Evolutionary conservation across 2,797 vertebrate genomes (phyloP).

Genomic region (Onychomys torridus): DNA sequence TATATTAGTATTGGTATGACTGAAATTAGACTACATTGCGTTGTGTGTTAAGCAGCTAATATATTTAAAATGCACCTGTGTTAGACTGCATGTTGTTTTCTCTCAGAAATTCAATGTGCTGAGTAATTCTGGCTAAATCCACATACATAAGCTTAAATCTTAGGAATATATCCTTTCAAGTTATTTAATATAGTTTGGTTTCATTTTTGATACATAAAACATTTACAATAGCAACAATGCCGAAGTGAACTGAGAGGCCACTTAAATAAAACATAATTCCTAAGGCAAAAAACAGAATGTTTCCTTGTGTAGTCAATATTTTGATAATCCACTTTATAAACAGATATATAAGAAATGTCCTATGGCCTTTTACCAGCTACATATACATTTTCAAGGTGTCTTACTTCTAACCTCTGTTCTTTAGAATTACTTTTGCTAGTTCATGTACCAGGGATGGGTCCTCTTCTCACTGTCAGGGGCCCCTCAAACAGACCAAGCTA

Average conservation of each 20-base stretch:
- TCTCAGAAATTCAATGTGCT: neutral
- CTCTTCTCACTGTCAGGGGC: too few species aligned
- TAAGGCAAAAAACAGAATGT: neutral
- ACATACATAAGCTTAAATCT: neutral
- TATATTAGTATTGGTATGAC: neutral
- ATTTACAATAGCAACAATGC: slow-evolving; percentile 47
- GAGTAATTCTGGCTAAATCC: neutral
- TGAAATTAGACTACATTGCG: neutral
- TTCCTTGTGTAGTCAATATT: slow-evolving; percentile 6
- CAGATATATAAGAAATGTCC: neutral
- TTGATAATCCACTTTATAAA: slow-evolving; percentile 58
- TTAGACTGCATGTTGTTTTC: neutral
- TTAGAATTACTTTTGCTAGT: slow-evolving; percentile 51
- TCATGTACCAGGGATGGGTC: too few species aligned
- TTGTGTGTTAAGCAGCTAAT: neutral
- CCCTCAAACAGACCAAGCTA: too few species aligned
- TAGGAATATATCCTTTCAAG: neutral
- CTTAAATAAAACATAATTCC: slow-evolving; percentile 22
- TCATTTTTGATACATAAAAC: slow-evolving; percentile 57
- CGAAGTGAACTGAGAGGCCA: slow-evolving; percentile 20
- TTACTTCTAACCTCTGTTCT: slow-evolving; percentile 88
- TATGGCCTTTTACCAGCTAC: slow-evolving; percentile 31
- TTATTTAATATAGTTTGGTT: slow-evolving; percentile 51
- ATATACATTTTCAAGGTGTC: slow-evolving; percentile 60
- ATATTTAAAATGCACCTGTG: neutral